phyloP scores from a whole-genome alignment of 1,140 invertebrate genomes.

The Venustaconcha ellipsiformis region DNA sequence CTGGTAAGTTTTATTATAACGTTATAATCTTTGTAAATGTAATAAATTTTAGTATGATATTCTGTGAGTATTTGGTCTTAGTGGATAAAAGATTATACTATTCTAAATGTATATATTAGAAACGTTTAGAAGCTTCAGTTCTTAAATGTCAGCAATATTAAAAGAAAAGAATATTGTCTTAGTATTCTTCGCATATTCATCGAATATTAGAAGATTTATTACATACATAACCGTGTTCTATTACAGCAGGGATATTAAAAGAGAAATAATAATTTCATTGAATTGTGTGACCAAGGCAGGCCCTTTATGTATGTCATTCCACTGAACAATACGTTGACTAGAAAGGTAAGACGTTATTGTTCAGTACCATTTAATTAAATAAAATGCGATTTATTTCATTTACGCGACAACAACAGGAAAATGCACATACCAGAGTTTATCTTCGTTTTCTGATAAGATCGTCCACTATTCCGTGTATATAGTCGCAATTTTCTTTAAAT shows the following conservation, averaged over 20 bases:
- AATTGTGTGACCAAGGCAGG: neutral
- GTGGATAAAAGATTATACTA: too few species aligned
- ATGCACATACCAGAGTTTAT: slow-evolving; percentile 7
- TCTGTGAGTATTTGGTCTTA: too few species aligned
- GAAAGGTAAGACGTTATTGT: neutral
- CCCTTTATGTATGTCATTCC: neutral
- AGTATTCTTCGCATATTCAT: too few species aligned
- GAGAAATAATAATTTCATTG: neutral
- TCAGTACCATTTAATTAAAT: neutral
- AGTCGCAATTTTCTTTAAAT: slow-evolving; percentile 23
- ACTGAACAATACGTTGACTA: neutral
- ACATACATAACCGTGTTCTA: too few species aligned
- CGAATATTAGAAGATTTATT: too few species aligned
- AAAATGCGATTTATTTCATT: neutral
- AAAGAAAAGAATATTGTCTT: too few species aligned
- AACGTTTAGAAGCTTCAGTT: too few species aligned
- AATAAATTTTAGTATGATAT: too few species aligned
- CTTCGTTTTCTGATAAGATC: slow-evolving; percentile 19
- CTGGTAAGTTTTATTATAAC: too few species aligned
- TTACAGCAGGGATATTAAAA: neutral
- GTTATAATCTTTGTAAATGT: too few species aligned
- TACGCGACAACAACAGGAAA: neutral
- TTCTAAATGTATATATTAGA: too few species aligned
- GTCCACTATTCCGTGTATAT: slow-evolving; percentile 22
- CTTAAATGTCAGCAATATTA: too few species aligned